Percentiles rank a stretch among this genome's conserved stretches.
phyloP scores from a whole-genome alignment of 2,113 vertebrate species.

The Anguilla japonica region DNA sequence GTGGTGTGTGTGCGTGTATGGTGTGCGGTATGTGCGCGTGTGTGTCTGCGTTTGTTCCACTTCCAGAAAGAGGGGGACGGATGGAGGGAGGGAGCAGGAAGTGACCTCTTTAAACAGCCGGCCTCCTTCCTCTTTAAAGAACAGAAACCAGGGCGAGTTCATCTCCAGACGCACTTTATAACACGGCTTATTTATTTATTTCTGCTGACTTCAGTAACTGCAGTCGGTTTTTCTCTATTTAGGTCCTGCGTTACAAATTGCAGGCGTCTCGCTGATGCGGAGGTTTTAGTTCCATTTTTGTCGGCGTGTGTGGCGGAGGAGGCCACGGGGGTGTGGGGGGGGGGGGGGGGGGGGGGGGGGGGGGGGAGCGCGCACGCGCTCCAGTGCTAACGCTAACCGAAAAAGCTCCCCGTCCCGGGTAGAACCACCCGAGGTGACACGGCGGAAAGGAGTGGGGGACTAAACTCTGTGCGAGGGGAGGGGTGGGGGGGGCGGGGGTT shows the following conservation, averaged over 20 bases:
- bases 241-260: slow-evolving; percentile 70
- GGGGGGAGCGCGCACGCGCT: slow-evolving; percentile 50
- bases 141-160: slow-evolving; percentile 64
- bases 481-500: too few relatives aligned
- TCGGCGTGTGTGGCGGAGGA: slow-evolving; percentile 61
- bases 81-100: slow-evolving; percentile 43
- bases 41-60: slow-evolving; percentile 35
- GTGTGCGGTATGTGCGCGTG: too few relatives aligned
- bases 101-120: slow-evolving; percentile 72
- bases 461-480: neutral
- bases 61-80: slow-evolving; percentile 38
- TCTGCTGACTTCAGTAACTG: slow-evolving; percentile 69
- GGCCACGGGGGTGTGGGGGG: slow-evolving; percentile 31
- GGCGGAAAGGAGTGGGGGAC: neutral
- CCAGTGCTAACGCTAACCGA: neutral
- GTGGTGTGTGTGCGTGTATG: slow-evolving; percentile 21
- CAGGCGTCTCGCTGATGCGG: slow-evolving; percentile 61
- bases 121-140: slow-evolving; percentile 55
- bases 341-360: slow-evolving; percentile 41
- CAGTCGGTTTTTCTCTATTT: slow-evolving; percentile 56
- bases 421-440: neutral
- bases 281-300: slow-evolving; percentile 64
- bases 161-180: slow-evolving; percentile 53
- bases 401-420: neutral
- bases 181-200: slow-evolving; percentile 39